Conservation (phyloP, 2,888 invertebrate species). For the Acrobasis repandana region DNA sequence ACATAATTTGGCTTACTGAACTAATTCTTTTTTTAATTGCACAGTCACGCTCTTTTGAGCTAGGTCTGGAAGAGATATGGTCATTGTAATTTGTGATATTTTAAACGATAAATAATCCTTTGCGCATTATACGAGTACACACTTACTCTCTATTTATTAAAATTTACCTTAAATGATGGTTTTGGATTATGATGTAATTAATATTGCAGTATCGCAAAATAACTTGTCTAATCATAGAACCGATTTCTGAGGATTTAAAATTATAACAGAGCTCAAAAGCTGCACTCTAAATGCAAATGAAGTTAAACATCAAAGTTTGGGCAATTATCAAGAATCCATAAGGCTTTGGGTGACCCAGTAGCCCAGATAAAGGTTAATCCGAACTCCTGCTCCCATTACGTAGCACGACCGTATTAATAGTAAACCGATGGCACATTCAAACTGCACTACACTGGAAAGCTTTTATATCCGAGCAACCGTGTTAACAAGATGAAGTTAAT, state of each 20-base stretch:
- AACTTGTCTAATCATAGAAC: too few species aligned
- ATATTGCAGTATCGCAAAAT: too few species aligned
- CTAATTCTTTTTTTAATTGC: too few species aligned
- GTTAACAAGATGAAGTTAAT: constrained; percentile 11
- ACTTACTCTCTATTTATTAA: too few species aligned
- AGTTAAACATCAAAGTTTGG: constrained; percentile 18
- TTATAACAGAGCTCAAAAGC: constrained; percentile 28
- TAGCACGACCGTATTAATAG: constrained; percentile 44
- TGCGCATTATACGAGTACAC: not conserved
- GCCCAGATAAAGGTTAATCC: constrained; percentile 49
- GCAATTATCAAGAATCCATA: constrained; percentile 26
- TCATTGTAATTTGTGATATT: too few species aligned
- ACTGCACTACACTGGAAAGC: constrained; percentile 29
- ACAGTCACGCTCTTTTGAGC: too few species aligned
- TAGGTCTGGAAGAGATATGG: too few species aligned
- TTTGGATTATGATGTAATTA: too few species aligned
- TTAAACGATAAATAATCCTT: too few species aligned
- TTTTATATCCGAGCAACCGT: constrained; percentile 26
- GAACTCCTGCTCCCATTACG: constrained; percentile 40
- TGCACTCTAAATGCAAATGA: constrained; percentile 22
- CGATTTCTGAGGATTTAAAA: constrained; percentile 21
- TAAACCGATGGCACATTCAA: constrained; percentile 26
- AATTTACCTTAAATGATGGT: too few species aligned
- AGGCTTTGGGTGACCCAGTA: constrained; percentile 46
- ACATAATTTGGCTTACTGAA: too few species aligned